phyloP scores from a whole-genome alignment of 2,113 vertebrate genomes.

The Strigops habroptila region DNA sequence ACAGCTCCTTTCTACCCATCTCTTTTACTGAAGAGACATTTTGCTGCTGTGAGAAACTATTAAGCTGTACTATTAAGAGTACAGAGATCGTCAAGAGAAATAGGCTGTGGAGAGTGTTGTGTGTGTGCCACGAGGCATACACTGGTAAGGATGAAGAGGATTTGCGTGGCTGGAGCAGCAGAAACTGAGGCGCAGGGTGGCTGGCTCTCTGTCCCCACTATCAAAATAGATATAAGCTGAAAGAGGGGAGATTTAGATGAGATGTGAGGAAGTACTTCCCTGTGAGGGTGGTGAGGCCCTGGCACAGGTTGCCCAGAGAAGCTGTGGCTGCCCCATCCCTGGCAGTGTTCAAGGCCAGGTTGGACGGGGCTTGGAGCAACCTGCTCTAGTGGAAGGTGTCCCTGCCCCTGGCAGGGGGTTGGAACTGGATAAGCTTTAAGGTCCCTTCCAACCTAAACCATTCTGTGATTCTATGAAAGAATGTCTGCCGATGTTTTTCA shows the following conservation, averaged over 20 bases:
- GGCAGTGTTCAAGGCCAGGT: background rate
- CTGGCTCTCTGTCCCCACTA: background rate
- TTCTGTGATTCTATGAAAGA: background rate
- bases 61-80: background rate
- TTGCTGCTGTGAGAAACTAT: background rate
- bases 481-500: background rate
- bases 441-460: background rate
- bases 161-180: background rate
- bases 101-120: background rate
- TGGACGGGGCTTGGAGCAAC: background rate
- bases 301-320: background rate
- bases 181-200: background rate
- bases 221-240: background rate
- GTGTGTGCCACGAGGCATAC: rapidly evolving
- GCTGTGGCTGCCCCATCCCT: background rate
- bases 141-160: background rate
- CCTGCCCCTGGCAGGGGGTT: background rate
- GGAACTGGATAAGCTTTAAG: background rate
- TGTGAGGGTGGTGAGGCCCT: background rate
- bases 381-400: background rate
- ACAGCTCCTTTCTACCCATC: background rate
- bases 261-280: background rate
- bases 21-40: background rate
- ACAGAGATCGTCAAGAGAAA: too few species aligned
- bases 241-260: background rate